Evolutionary conservation across 2,113 vertebrate species (phyloP).

Genomic region (Willisornis vidua): DNA sequence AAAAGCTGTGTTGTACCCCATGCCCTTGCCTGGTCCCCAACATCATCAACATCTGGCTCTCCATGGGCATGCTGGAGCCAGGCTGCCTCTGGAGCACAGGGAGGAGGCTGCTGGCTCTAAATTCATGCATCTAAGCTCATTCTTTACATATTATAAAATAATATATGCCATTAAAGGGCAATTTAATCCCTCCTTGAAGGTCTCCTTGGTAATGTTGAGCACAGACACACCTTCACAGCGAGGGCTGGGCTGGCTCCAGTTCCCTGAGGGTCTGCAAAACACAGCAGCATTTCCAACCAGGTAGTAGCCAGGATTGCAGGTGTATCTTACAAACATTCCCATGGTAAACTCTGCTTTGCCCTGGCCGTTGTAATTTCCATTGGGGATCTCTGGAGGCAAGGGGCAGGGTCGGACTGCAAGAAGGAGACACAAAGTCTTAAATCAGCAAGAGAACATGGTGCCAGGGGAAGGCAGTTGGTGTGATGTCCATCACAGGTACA

Average conservation of each 20-base stretch:
- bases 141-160: neutral
- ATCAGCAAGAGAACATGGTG: fast-evolving
- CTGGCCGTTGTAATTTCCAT: neutral
- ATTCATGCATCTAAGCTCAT: neutral
- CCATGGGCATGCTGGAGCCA: neutral
- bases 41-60: neutral
- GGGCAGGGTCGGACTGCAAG: neutral
- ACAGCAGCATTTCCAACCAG: neutral
- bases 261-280: neutral
- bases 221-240: neutral
- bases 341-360: fast-evolving
- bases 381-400: neutral
- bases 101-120: neutral
- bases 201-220: neutral
- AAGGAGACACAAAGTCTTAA: neutral
- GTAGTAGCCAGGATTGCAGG: constrained; percentile 17
- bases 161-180: neutral
- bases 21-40: neutral
- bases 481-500: fast-evolving
- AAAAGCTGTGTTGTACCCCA: neutral
- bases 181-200: neutral
- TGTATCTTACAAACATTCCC: neutral
- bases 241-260: constrained; percentile 33
- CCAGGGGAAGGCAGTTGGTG: fast-evolving
- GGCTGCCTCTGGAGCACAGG: neutral